Evolutionary conservation across 2,113 vertebrate genomes (phyloP), one percentile per base, ranked within the genome.

Genomic region (Epinephelus fuscoguttatus): DNA sequence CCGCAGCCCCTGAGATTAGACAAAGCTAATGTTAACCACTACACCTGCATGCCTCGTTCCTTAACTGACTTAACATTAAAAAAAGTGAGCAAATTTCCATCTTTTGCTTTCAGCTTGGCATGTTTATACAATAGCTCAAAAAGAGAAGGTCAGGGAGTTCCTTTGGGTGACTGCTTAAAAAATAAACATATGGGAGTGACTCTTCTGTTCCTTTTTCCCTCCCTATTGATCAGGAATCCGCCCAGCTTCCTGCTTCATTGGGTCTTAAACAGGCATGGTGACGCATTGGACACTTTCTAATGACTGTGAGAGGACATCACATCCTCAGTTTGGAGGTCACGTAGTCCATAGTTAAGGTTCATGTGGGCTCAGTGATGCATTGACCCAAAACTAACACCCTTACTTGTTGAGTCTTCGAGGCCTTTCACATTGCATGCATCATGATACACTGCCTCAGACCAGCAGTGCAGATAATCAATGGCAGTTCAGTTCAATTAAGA

Each of bases 221-320:
- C 23, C 1, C 33, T 72, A 84, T 82, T 71, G 70, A 82, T 87
- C 60, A 56, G 50, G 3, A 56, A 86, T 77, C 80, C 86, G 60
- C 67, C 7, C 2, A 7, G 55, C 52, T 50, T 49, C 67, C 55
- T 75, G 45, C 70, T 74, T 71, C 59, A 76, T 33, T 59, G 18
- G 75, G 12, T 37, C 33, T 81, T 69, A 66, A 88, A 87, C 23
- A 66, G 70, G 14, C 55, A 73, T 2, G 15, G 67, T 27, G 69
- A 88, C 37, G 42, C 67, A 75, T 33, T 60, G 59, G 84, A 37
- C 80, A 74, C 47, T 84, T 80, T 81, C 50, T 67, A 78, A 80
- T 70, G 78, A 47, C 42, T 66, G 15, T n/a, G 70, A 19, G 18
- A 81, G 45, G 63, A 68, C 37, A 60, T 74, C 27, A 25, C 70